These are phyloP conservation scores for Drosophila quadrilineata DNA, from an alignment of 1,140 invertebrate genomes.

Conservation along the genomic window DNA sequence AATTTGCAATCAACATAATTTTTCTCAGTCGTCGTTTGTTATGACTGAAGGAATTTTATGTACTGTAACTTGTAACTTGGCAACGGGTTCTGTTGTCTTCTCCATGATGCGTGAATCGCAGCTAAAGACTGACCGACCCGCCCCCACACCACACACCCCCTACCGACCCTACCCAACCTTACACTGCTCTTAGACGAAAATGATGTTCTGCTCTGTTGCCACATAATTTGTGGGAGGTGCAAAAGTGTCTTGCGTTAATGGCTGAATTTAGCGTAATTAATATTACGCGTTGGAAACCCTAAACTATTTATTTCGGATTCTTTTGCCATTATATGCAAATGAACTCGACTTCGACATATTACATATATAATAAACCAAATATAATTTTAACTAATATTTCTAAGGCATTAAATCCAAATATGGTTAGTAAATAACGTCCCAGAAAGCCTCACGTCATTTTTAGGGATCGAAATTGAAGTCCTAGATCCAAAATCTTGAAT, in stretches of 20 bases:
- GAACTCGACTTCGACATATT: not conserved
- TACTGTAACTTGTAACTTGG: slow-evolving; percentile 23
- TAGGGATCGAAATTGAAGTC: too few relatives aligned
- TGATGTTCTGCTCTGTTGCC: slow-evolving; percentile 64
- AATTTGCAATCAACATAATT: slow-evolving; percentile 79
- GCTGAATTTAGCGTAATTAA: slow-evolving; percentile 74
- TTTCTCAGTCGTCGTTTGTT: slow-evolving; percentile 32
- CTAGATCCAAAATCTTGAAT: too few relatives aligned
- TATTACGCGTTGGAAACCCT: slow-evolving; percentile 26
- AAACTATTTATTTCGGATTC: slow-evolving; percentile 25
- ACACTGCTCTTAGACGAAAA: too few relatives aligned
- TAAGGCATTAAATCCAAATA: too few relatives aligned
- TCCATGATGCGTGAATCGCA: slow-evolving; percentile 17
- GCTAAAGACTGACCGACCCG: not conserved
- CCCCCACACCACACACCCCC: not conserved
- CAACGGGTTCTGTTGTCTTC: too few relatives aligned
- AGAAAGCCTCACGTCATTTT: too few relatives aligned
- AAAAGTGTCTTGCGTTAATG: slow-evolving; percentile 74
- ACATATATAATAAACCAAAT: not conserved
- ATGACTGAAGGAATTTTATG: slow-evolving; percentile 54
- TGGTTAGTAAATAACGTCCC: too few relatives aligned
- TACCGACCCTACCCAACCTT: too few relatives aligned
- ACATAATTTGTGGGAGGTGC: slow-evolving; percentile 68
- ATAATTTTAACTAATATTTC: too few relatives aligned
- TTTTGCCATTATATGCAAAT: slow-evolving; percentile 47